phyloP scores from a whole-genome alignment of 2,888 invertebrate genomes.

The Pollenia angustigena region DNA sequence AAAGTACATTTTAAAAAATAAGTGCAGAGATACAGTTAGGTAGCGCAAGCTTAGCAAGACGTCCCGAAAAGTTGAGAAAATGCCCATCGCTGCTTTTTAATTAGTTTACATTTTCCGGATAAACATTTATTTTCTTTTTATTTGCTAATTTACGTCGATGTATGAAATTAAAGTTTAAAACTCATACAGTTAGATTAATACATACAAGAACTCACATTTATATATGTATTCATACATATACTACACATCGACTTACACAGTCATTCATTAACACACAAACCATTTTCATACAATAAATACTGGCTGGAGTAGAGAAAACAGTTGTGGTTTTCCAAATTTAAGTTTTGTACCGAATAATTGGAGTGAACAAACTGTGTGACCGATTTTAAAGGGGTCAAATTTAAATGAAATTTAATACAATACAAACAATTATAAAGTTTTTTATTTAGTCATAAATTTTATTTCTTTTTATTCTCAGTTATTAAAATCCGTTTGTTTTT shows the following conservation, averaged over 20 bases:
- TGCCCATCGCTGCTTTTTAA: slow-evolving; percentile 34
- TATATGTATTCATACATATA: not conserved
- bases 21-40: too few relatives aligned
- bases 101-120: slow-evolving; percentile 60
- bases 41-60: too few relatives aligned
- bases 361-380: slow-evolving; percentile 25
- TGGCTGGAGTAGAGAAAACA: slow-evolving; percentile 5
- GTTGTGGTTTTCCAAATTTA: slow-evolving; percentile 52
- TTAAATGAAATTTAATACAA: not conserved
- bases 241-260: not conserved
- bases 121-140: slow-evolving; percentile 44
- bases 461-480: not conserved
- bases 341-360: slow-evolving; percentile 20
- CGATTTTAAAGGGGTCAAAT: not conserved
- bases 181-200: slow-evolving; percentile 5
- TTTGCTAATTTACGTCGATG: slow-evolving; percentile 53
- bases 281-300: not conserved
- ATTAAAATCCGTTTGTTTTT: not conserved
- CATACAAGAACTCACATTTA: not conserved
- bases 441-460: slow-evolving; percentile 14
- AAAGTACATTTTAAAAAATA: too few relatives aligned
- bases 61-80: too few relatives aligned
- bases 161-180: slow-evolving; percentile 51
- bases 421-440: not conserved
- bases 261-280: not conserved